These are phyloP conservation scores for Nysson spinosus DNA, from an alignment of 2,888 invertebrate species.

Conservation along the genomic window DNA sequence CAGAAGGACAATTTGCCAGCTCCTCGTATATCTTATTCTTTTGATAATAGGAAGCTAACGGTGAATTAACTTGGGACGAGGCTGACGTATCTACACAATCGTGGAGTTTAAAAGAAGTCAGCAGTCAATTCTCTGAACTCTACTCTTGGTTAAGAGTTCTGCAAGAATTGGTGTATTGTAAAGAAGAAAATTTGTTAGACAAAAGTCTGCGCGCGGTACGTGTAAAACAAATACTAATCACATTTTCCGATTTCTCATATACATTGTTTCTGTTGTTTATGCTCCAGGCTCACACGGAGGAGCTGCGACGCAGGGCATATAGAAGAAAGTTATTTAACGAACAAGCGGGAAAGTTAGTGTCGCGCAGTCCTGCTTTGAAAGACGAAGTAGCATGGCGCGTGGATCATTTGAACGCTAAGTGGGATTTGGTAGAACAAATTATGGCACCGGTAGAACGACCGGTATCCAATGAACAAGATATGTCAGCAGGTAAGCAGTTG, in stretches of 20 bases:
- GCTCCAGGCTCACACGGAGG: slow-evolving; percentile 86
- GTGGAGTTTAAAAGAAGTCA: slow-evolving; percentile 88
- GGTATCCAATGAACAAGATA: slow-evolving; percentile 72
- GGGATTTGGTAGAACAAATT: slow-evolving; percentile 87
- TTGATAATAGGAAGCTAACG: slow-evolving; percentile 84
- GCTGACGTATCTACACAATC: slow-evolving; percentile 80
- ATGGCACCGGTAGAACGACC: slow-evolving; percentile 81
- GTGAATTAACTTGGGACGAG: slow-evolving; percentile 84
- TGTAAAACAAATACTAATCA: slow-evolving; percentile 2
- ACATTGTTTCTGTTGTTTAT: no score
- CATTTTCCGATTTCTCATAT: no score
- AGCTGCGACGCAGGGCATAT: slow-evolving; percentile 85
- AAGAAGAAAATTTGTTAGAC: slow-evolving; percentile 84
- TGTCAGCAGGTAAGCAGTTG: slow-evolving; percentile 71
- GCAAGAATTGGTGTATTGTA: slow-evolving; percentile 87
- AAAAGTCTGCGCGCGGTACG: slow-evolving; percentile 83
- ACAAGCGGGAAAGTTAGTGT: slow-evolving; percentile 86
- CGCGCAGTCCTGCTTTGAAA: slow-evolving; percentile 81
- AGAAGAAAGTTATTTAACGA: slow-evolving; percentile 87
- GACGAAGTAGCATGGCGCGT: slow-evolving; percentile 86
- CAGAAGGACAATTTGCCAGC: not conserved
- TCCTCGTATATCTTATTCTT: not conserved
- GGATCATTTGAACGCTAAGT: slow-evolving; percentile 87
- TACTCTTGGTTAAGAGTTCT: slow-evolving; percentile 89
- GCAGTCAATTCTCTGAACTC: slow-evolving; percentile 88